Conservation (phyloP, 2,888 invertebrate genomes). For the Trichopoda pennipes region DNA sequence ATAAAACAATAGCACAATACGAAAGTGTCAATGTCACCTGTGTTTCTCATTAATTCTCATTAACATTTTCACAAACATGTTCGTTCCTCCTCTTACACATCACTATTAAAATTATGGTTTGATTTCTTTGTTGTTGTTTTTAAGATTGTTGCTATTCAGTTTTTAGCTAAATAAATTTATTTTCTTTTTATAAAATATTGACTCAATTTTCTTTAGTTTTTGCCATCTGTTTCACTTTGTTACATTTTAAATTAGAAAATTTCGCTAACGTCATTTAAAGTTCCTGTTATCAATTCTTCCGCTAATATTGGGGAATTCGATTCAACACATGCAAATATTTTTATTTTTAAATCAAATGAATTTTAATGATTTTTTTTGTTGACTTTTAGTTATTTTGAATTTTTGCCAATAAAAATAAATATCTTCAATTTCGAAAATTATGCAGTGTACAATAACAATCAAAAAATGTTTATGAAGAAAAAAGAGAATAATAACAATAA, state of each 20-base stretch:
- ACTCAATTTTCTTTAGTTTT: neutral
- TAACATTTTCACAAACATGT: slow-evolving; percentile 13
- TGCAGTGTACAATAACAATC: neutral
- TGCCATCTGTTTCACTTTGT: neutral
- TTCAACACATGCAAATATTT: slow-evolving; percentile 5
- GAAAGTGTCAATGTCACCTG: slow-evolving; percentile 66
- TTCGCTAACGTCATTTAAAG: slow-evolving; percentile 25
- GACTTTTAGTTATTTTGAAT: neutral
- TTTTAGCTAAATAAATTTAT: slow-evolving; percentile 34
- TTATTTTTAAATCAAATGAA: slow-evolving; percentile 1
- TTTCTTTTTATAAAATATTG: slow-evolving; percentile 2
- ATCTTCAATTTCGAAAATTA: neutral
- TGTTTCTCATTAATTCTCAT: slow-evolving; percentile 60
- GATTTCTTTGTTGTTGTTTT: slow-evolving; percentile 37
- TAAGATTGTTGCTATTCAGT: slow-evolving; percentile 8
- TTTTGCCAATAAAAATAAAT: slow-evolving; percentile 21
- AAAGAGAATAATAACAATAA: neutral
- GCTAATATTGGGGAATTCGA: neutral
- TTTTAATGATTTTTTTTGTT: neutral
- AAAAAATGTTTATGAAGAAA: neutral
- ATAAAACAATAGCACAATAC: slow-evolving; percentile 15
- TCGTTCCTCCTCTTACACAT: neutral
- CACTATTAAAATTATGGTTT: slow-evolving; percentile 1
- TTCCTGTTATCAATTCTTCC: slow-evolving; percentile 20
- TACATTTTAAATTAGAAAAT: neutral